Conservation (phyloP, 2,797 vertebrate genomes). For the Gymnocypris eckloni region DNA sequence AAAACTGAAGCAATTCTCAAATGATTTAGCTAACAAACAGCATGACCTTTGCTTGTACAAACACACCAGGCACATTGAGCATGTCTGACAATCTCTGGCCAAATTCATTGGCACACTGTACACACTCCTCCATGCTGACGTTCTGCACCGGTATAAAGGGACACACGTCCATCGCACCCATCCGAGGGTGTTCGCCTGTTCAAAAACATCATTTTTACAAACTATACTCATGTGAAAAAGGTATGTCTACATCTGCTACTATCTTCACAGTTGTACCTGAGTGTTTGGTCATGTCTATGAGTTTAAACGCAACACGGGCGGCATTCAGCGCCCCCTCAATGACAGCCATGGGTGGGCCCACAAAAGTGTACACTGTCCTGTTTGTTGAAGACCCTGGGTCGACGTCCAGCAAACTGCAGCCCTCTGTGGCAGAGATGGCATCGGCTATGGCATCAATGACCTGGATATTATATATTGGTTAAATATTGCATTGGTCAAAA, state of each 20-base stretch:
- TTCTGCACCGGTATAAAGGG: slow-evolving; percentile 93
- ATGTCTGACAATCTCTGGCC: slow-evolving; percentile 81
- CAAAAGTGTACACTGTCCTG: slow-evolving; percentile 94
- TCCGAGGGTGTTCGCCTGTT: slow-evolving; percentile 92
- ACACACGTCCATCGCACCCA: slow-evolving; percentile 92
- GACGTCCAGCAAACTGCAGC: slow-evolving; percentile 88
- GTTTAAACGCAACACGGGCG: slow-evolving; percentile 78
- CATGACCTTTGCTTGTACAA: not conserved
- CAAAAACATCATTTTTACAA: not conserved
- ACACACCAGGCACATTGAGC: slow-evolving; percentile 87
- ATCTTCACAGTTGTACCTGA: slow-evolving; percentile 71
- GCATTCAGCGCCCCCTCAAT: slow-evolving; percentile 88
- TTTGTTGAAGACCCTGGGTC: slow-evolving; percentile 92
- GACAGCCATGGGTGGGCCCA: slow-evolving; percentile 83
- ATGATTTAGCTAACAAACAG: not conserved
- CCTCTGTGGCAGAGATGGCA: slow-evolving; percentile 80
- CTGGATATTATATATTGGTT: slow-evolving; percentile 67
- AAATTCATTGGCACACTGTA: slow-evolving; percentile 83
- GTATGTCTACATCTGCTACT: not conserved
- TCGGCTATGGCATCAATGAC: slow-evolving; percentile 85
- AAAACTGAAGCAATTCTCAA: not conserved
- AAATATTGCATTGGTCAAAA: not conserved
- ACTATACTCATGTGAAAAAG: not conserved
- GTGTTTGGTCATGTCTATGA: slow-evolving; percentile 92
- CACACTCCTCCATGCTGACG: slow-evolving; percentile 87